phyloP scores from a whole-genome alignment of 2,797 vertebrate species.

The Sebastes nivosus region DNA sequence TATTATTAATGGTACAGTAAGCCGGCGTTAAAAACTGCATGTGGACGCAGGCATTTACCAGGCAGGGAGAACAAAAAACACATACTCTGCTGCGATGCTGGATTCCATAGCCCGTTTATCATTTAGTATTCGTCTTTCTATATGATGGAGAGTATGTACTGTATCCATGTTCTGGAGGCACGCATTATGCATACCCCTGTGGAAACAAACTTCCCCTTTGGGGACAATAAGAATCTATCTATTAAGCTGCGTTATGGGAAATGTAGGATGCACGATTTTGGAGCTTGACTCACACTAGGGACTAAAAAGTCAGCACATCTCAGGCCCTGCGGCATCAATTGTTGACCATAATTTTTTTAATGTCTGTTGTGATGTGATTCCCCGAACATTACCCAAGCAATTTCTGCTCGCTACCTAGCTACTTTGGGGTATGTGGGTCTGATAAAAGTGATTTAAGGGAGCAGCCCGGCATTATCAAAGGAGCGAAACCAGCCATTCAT shows the following conservation, averaged over 20 bases:
- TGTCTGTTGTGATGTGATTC: neutral
- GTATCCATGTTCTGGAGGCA: neutral
- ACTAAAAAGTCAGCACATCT: neutral
- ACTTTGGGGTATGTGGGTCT: neutral
- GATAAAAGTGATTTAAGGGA: neutral
- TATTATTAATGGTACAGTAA: neutral
- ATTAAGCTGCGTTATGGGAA: neutral
- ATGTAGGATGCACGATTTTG: neutral
- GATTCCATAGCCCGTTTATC: neutral
- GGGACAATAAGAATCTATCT: neutral
- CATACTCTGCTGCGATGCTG: neutral
- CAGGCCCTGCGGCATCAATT: neutral
- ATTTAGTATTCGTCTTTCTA: neutral
- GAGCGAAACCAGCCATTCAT: neutral
- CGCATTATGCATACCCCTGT: neutral
- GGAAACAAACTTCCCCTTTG: neutral
- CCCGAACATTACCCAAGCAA: neutral
- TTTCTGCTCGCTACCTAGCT: neutral
- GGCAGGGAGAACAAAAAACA: neutral
- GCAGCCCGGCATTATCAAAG: neutral
- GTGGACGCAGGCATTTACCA: neutral
- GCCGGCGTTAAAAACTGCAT: neutral
- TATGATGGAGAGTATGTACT: neutral
- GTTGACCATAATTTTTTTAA: neutral
- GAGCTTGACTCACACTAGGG: neutral